A percentile compares a stretch with the other conserved stretches of the same genome.
phyloP scores from a whole-genome alignment of 2,888 invertebrate species.

The Iselma pallidipennis region DNA sequence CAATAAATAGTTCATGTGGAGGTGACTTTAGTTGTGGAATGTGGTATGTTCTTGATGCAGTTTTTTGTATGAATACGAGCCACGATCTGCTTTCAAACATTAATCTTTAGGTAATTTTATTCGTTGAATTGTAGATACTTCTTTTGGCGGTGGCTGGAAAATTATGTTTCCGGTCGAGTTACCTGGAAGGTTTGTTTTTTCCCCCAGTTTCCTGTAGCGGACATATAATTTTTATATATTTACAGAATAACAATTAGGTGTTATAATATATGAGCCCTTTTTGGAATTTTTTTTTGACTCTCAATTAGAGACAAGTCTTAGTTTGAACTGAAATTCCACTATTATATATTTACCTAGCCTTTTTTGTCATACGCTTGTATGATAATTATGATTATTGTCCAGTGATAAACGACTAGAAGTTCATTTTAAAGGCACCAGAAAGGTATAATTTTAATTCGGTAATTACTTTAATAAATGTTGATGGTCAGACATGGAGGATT shows the following conservation, averaged over 20 bases:
- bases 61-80: not conserved
- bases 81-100: not conserved
- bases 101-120: not conserved
- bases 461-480: not conserved
- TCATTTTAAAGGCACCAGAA: not conserved
- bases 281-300: no score
- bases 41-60: not conserved
- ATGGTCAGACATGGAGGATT: no score
- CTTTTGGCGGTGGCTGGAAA: not conserved
- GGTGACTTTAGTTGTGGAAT: not conserved
- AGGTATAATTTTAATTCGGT: not conserved
- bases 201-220: not conserved
- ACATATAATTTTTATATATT: not conserved
- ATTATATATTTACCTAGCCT: no score
- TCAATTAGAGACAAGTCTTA: no score
- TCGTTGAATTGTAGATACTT: not conserved
- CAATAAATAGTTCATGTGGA: not conserved
- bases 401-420: not conserved
- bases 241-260: no score
- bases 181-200: not conserved
- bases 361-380: no score
- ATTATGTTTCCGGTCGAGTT: not conserved
- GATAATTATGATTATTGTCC: not conserved
- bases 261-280: no score
- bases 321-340: no score